Conservation (phyloP, 2,797 vertebrate species). For the Halcyon smyrnensis region DNA sequence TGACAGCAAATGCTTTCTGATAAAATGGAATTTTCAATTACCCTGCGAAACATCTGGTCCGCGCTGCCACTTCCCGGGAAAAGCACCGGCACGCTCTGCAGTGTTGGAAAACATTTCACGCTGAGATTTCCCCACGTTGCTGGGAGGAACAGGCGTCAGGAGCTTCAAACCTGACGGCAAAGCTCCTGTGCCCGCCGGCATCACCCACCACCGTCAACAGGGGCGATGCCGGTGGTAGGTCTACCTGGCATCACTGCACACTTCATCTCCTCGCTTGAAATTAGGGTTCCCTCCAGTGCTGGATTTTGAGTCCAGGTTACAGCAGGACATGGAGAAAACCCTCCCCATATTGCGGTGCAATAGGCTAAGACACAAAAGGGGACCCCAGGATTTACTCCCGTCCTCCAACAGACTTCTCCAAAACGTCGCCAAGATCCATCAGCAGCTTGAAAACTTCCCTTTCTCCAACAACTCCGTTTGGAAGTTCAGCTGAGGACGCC, state of each 20-base stretch:
- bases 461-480: background rate
- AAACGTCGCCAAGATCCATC: background rate
- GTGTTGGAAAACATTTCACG: slow-evolving; percentile 61
- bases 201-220: fast-evolving
- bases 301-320: background rate
- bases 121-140: slow-evolving; percentile 30
- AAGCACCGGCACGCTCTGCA: slow-evolving; percentile 8
- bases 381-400: background rate
- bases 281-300: background rate
- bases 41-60: slow-evolving; percentile 79
- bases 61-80: slow-evolving; percentile 54
- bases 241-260: fast-evolving
- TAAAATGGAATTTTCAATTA: slow-evolving; percentile 86
- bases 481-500: slow-evolving; percentile 27
- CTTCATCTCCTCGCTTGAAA: background rate
- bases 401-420: background rate
- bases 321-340: background rate
- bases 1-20: slow-evolving; percentile 82
- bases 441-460: background rate
- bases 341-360: background rate
- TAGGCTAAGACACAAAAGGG: background rate
- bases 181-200: fast-evolving
- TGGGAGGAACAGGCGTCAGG: background rate
- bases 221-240: fast-evolving
- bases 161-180: fast-evolving